These are phyloP conservation scores for Odocoileus virginianus DNA, from an alignment of 2,113 vertebrate species.

Conservation along the genomic window DNA sequence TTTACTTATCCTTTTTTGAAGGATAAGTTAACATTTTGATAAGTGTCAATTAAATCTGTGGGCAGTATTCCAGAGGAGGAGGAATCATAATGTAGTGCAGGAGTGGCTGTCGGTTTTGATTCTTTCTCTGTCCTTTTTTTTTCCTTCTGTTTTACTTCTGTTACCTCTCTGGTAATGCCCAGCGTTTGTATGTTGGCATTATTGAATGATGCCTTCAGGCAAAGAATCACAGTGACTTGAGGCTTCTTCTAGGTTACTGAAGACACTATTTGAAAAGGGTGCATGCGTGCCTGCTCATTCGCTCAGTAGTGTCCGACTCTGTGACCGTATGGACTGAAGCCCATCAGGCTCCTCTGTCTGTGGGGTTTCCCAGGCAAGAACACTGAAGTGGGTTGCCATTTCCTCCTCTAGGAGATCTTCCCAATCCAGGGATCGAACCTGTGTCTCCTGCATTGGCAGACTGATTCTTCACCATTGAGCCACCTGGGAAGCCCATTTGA, in stretches of 20 bases:
- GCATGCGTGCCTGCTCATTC: accelerated
- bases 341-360: background rate
- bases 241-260: background rate
- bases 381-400: background rate
- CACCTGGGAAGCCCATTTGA: background rate
- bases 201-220: background rate
- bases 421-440: background rate
- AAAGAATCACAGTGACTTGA: background rate
- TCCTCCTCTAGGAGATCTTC: background rate
- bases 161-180: too few relatives aligned
- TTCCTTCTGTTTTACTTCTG: background rate
- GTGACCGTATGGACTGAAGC: background rate
- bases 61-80: background rate
- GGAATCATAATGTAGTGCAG: background rate
- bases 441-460: background rate
- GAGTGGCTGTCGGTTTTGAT: background rate
- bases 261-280: background rate
- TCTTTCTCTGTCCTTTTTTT: background rate
- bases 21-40: slow-evolving; percentile 8
- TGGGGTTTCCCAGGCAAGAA: background rate
- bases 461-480: background rate
- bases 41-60: background rate
- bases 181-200: background rate
- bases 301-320: background rate
- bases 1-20: background rate